A percentile compares a stretch with the other conserved stretches of the same genome.
These are phyloP conservation scores for Colletes gigas DNA, from an alignment of 1,140 invertebrate species.

Conservation along the genomic window DNA sequence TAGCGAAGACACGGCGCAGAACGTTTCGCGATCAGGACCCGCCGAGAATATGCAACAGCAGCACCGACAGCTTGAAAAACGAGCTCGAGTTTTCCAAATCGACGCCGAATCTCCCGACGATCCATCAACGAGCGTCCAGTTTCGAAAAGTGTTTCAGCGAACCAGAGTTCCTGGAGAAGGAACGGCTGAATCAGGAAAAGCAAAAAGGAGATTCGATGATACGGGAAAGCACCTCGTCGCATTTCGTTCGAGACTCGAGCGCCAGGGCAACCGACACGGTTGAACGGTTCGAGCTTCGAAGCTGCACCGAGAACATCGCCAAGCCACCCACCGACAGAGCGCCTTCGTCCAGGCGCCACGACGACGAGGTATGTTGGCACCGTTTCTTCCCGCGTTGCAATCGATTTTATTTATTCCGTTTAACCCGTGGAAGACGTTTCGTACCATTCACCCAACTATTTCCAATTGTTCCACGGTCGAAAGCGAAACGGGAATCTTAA, in stretches of 20 bases:
- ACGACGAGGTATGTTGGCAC: slow-evolving; percentile 48
- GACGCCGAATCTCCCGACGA: slow-evolving; percentile 69
- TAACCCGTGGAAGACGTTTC: too few species aligned
- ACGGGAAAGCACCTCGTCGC: slow-evolving; percentile 9
- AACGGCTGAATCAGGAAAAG: slow-evolving; percentile 43
- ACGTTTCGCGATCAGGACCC: slow-evolving; percentile 75
- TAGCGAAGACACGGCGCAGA: slow-evolving; percentile 71
- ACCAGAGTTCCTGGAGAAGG: slow-evolving; percentile 71
- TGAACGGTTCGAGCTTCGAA: background rate
- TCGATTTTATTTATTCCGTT: background rate
- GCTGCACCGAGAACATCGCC: slow-evolving; percentile 63
- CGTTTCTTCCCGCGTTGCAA: background rate
- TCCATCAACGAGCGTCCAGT: slow-evolving; percentile 67
- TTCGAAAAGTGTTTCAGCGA: slow-evolving; percentile 75
- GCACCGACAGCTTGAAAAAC: slow-evolving; percentile 58
- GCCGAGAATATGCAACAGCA: slow-evolving; percentile 71
- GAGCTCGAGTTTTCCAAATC: slow-evolving; percentile 68
- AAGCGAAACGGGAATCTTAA: background rate
- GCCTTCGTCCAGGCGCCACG: slow-evolving; percentile 66
- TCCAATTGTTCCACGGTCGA: background rate
- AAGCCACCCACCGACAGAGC: slow-evolving; percentile 71
- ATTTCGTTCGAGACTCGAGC: slow-evolving; percentile 35
- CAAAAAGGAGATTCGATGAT: slow-evolving; percentile 10
- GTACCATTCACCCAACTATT: too few species aligned
- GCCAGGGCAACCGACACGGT: slow-evolving; percentile 15